A percentile compares a stretch with the other conserved stretches of the same genome.
Evolutionary conservation across 2,888 invertebrate genomes (phyloP).

Genomic region (Halocaridina rubra): DNA sequence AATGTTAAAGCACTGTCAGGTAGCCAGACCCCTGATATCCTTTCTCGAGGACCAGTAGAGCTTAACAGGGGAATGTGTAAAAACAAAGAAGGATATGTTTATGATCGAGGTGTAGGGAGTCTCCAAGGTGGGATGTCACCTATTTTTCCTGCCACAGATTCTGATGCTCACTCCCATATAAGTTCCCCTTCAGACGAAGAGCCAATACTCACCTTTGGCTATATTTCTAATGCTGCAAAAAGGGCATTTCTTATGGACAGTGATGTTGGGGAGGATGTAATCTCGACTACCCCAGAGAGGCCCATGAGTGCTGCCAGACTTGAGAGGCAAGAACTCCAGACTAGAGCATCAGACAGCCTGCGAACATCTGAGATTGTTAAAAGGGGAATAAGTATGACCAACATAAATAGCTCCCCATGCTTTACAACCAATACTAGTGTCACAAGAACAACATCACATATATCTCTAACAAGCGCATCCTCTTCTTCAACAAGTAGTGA

Average conservation of each 20-base stretch:
- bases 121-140: slow-evolving; percentile 15
- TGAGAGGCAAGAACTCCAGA: neutral
- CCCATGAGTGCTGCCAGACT: slow-evolving; percentile 36
- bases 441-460: slow-evolving; percentile 57
- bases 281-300: slow-evolving; percentile 20
- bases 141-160: slow-evolving; percentile 22
- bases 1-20: slow-evolving; percentile 25
- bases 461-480: slow-evolving; percentile 54
- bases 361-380: slow-evolving; percentile 46
- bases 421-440: slow-evolving; percentile 28
- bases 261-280: slow-evolving; percentile 27
- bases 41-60: slow-evolving; percentile 22
- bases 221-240: slow-evolving; percentile 52
- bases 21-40: slow-evolving; percentile 48
- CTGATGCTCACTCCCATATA: slow-evolving; percentile 10
- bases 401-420: slow-evolving; percentile 29
- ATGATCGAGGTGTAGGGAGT: neutral
- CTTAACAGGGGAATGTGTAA: neutral
- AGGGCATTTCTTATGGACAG: slow-evolving; percentile 59
- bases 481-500: slow-evolving; percentile 36
- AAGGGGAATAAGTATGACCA: slow-evolving; percentile 56
- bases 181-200: slow-evolving; percentile 17
- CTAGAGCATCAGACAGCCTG: neutral
- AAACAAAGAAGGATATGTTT: neutral
- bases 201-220: slow-evolving; percentile 3